Percentiles rank a stretch among this genome's conserved stretches.
Conservation (phyloP, 2,888 invertebrate genomes). For the Morinoia aosen region DNA sequence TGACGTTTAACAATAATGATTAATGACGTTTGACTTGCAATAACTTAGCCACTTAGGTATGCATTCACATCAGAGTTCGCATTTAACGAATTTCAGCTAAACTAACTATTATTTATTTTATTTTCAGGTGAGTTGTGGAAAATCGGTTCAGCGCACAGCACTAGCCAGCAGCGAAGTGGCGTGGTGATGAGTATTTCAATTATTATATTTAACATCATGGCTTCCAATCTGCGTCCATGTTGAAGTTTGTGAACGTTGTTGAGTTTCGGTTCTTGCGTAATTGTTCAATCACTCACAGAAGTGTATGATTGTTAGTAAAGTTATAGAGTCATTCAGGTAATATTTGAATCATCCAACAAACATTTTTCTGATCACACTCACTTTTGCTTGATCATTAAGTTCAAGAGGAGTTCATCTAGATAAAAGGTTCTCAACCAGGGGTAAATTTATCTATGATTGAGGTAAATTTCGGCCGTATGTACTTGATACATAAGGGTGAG, state of each 20-base stretch:
- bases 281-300: background rate
- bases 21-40: too few relatives aligned
- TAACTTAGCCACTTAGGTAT: too few relatives aligned
- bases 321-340: background rate
- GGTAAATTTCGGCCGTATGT: too few relatives aligned
- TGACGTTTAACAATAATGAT: too few relatives aligned
- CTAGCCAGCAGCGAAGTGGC: background rate
- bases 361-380: background rate
- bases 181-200: background rate
- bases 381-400: background rate
- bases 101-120: background rate
- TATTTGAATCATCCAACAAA: background rate
- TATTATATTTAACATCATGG: background rate
- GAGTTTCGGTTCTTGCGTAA: background rate
- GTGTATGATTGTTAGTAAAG: background rate
- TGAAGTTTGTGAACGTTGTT: too few relatives aligned
- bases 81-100: background rate
- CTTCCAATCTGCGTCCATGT: too few relatives aligned
- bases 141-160: background rate
- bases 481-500: too few relatives aligned
- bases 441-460: too few relatives aligned
- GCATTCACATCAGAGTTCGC: too few relatives aligned
- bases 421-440: too few relatives aligned
- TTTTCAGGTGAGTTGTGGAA: background rate
- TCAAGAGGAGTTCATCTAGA: too few relatives aligned